Evolutionary conservation across 2,797 vertebrate genomes (phyloP), one percentile per base, ranked within the genome.

Genomic region (Phrynocephalus guinanensis): DNA sequence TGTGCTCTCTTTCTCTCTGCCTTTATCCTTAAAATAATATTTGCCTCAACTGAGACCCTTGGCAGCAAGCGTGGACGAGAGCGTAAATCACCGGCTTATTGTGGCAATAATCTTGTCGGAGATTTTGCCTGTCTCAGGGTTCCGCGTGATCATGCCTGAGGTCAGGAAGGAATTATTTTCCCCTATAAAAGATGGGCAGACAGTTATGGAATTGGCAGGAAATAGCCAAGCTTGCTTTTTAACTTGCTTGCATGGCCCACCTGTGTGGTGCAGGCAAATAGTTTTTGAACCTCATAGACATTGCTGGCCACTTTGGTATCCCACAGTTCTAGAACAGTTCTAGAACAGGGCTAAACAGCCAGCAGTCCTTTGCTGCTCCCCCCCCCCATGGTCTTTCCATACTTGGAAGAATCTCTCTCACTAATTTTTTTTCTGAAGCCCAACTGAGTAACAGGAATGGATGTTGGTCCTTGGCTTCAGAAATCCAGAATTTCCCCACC

Each of bases 31-130:
- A 90, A 85, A 90, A 88, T 84, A 91, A 82, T 16, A 78, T 89
- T 92, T 89, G 91, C 90, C 91, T 91, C 88, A 90, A 87, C 86
- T 91, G 18, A 89, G 86, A 82, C 86, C 16, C 82, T 91, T 94
- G 93, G 94, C 94, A 92, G 92, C 16, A 79, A 93, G 89, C 93
- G 82, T 60, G 92, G 92, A 94, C 1, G 30, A 92, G 80, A 50
- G 16, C 60, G 80, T 84, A 83, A 82, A 92, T 91, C 91, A 94
- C 91, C 92, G 94, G 90, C 92, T 91, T 28, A 89, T 83, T 86
- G 78, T 87, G 90, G 92, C 91, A 87, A 92, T 92, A 86, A 90
- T 93, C 93, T 92, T 85, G n/a, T 30, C 85, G 76, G 30, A 75
- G 67, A 73, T 24, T 38, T 20, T 68, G 60, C 73, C 16, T 76